Conservation (phyloP, 2,888 invertebrate species). For the Drosophila meridiana region DNA sequence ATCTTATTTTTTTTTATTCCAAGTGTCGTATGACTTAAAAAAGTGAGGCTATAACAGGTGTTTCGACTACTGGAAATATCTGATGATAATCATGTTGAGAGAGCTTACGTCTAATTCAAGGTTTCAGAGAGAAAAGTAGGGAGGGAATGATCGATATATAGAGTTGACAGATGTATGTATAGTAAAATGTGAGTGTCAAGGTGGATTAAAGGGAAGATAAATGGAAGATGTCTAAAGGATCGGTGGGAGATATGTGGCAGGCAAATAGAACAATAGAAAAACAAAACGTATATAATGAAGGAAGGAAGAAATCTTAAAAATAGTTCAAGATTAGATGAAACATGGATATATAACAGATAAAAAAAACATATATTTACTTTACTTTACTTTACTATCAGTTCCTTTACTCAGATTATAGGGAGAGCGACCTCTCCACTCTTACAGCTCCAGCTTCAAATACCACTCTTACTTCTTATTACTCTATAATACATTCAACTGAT, state of each 20-base stretch:
- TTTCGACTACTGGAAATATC: background rate
- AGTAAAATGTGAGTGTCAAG: background rate
- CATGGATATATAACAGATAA: background rate
- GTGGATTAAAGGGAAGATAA: background rate
- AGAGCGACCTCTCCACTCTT: background rate
- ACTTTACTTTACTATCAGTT: no score
- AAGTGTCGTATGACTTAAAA: constrained; percentile 24
- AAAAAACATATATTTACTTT: no score
- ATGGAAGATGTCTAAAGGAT: background rate
- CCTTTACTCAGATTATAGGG: background rate
- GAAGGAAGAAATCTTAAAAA: background rate
- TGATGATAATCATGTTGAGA: background rate
- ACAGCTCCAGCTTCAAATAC: background rate
- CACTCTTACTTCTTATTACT: background rate
- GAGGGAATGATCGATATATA: background rate
- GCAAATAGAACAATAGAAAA: background rate
- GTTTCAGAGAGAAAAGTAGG: background rate
- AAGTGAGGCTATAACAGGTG: constrained; percentile 8
- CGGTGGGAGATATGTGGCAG: background rate
- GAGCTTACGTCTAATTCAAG: background rate
- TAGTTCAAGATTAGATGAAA: background rate
- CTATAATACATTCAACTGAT: background rate
- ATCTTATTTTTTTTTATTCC: background rate
- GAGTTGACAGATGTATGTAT: background rate
- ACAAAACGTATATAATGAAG: background rate